Evolutionary conservation across 2,888 invertebrate species (phyloP).

Genomic region (Choristoneura rosaceana): DNA sequence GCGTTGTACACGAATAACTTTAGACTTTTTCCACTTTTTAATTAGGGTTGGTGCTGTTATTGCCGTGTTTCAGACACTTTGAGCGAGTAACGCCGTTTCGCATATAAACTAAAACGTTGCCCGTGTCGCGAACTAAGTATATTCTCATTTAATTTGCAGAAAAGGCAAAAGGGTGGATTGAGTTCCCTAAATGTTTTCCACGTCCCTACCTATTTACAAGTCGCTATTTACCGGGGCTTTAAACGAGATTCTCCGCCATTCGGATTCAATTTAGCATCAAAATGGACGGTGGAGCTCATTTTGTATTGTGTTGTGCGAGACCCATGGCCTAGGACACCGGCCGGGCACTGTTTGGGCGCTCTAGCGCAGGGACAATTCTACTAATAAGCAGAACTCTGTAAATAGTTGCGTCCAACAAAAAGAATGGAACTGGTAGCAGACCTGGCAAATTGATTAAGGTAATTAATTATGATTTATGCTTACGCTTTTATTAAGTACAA

Average conservation of each 20-base stretch:
- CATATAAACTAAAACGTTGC: slow-evolving; percentile 48
- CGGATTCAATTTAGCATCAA: slow-evolving; percentile 80
- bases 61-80: slow-evolving; percentile 36
- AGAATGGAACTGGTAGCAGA: not conserved
- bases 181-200: slow-evolving; percentile 70
- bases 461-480: no score
- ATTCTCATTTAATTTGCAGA: slow-evolving; percentile 76
- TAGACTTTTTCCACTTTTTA: slow-evolving; percentile 17
- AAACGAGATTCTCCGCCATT: slow-evolving; percentile 70
- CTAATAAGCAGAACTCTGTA: slow-evolving; percentile 14
- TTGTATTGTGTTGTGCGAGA: slow-evolving; percentile 48
- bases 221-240: slow-evolving; percentile 72
- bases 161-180: slow-evolving; percentile 75
- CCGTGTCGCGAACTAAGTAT: slow-evolving; percentile 54
- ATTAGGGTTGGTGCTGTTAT: slow-evolving; percentile 27
- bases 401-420: slow-evolving; percentile 19
- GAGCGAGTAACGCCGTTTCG: slow-evolving; percentile 42
- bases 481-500: no score
- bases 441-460: not conserved
- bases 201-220: slow-evolving; percentile 77
- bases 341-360: not conserved
- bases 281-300: slow-evolving; percentile 74
- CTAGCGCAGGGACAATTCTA: not conserved
- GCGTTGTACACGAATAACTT: slow-evolving; percentile 11
- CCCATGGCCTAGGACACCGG: not conserved